Percentiles rank a stretch among this genome's conserved stretches.
Conservation (phyloP, 2,797 vertebrate genomes). For the Chelonia mydas region DNA sequence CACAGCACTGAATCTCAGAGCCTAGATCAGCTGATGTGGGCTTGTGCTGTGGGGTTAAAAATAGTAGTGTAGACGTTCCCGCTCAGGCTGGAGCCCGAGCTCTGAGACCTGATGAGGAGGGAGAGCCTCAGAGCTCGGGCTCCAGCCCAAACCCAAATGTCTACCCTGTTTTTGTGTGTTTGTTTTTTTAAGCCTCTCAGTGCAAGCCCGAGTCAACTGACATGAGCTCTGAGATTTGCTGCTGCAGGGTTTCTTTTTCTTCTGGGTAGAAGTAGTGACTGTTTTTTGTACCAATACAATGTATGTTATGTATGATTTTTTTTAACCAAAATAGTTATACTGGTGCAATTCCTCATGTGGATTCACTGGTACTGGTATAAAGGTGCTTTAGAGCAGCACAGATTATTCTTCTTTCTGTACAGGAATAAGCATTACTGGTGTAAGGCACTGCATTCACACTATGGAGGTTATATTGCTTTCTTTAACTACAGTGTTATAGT, state of each 20-base stretch:
- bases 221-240: neutral
- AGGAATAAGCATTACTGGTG: neutral
- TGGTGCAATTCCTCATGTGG: neutral
- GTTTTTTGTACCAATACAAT: slow-evolving; percentile 25
- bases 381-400: neutral
- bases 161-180: neutral
- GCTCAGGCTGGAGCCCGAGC: neutral
- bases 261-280: neutral
- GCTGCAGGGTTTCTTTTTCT: neutral
- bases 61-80: neutral
- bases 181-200: neutral
- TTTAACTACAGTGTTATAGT: neutral
- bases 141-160: neutral
- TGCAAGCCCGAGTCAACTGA: neutral
- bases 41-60: neutral
- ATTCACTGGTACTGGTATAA: neutral
- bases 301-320: neutral
- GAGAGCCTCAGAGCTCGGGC: neutral
- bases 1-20: neutral
- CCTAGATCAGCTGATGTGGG: neutral
- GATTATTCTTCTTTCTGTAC: neutral
- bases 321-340: neutral
- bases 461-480: neutral
- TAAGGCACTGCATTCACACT: neutral
- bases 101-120: neutral